Evolutionary conservation across 2,797 vertebrate genomes (phyloP), one percentile per base, ranked within the genome.

Genomic region (Adelosebastes latens): DNA sequence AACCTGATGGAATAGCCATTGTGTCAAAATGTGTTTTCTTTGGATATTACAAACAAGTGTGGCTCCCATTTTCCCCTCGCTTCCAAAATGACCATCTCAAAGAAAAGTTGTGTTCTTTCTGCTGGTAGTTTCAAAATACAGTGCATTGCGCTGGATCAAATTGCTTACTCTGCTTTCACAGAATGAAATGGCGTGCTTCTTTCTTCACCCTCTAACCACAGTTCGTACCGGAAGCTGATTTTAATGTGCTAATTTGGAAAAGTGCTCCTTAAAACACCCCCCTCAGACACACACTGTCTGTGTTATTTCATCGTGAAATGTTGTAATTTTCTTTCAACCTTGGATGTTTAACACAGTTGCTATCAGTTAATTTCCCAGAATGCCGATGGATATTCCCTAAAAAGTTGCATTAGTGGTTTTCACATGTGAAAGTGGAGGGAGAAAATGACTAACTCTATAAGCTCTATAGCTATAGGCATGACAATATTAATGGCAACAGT

Each of bases 181-280:
- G 10, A 80, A 63, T 39, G 13, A 64, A 73, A 79, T 64, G 5
- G 29, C 55, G 61, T 69, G 39, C 27, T 63, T 74, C 53, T 70
- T 32, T 71, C 42, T 59, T 72, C 42, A 71, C 56, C 52, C n/a
- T 73, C 29, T 31, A 75, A 75, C 61, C 62, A 59, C 2, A 29
- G 61, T 80, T 79, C 63, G 60, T 53, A 67, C 55, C 18, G 64
- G 67, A 49, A 67, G 46, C 52, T 69, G 59, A 77, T 81, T 82
- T 62, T 16, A 59, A 74, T 34, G 36, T 78, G 63, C 64, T 77
- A 52, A 88, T 78, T 71, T 78, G 31, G 80, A 84, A 42, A 77
- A 39, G 27, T 59, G 49, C 71, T 61, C 46, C 13, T 58, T 61
- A 34, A 49, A 56, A 61, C 46, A 66, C 32, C 63, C 36, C 39